phyloP scores from a whole-genome alignment of 2,888 invertebrate genomes.

The Dinocampus coccinellae region DNA sequence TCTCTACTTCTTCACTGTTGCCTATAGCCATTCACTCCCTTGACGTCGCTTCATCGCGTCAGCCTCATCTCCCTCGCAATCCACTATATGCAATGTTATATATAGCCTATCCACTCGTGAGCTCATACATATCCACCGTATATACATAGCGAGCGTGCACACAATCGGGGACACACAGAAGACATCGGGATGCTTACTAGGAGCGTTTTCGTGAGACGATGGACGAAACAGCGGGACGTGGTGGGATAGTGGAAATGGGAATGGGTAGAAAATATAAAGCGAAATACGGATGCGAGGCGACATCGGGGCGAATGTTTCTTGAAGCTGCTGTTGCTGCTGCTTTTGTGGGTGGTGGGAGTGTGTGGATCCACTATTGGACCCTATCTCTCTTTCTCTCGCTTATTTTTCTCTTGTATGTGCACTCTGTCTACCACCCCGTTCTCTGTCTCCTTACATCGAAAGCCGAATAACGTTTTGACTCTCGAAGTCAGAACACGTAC shows the following conservation, averaged over 20 bases:
- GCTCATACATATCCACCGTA: not conserved
- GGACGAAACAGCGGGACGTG: slow-evolving; percentile 18
- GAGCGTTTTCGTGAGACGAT: not conserved
- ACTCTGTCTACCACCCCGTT: slow-evolving; percentile 18
- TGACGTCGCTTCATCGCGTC: too few species aligned
- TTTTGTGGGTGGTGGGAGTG: slow-evolving; percentile 29
- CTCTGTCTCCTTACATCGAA: slow-evolving; percentile 36
- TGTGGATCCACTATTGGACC: slow-evolving; percentile 30
- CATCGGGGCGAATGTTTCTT: slow-evolving; percentile 24
- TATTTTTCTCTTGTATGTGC: not conserved
- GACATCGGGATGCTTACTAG: slow-evolving; percentile 2
- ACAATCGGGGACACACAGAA: not conserved
- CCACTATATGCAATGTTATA: not conserved
- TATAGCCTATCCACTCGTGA: not conserved
- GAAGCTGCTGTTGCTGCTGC: slow-evolving; percentile 29
- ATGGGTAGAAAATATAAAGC: slow-evolving; percentile 39
- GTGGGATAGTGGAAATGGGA: slow-evolving; percentile 20
- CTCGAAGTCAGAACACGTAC: slow-evolving; percentile 50
- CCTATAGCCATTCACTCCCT: not conserved
- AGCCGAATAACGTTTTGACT: slow-evolving; percentile 48
- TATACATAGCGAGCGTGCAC: not conserved
- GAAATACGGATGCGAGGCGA: slow-evolving; percentile 25
- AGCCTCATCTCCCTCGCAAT: not conserved
- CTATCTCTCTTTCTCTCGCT: not conserved
- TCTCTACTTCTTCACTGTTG: not conserved